Evolutionary conservation across 2,113 vertebrate genomes (phyloP), one percentile per base, ranked within the genome.

Genomic region (Okapia johnstoni): DNA sequence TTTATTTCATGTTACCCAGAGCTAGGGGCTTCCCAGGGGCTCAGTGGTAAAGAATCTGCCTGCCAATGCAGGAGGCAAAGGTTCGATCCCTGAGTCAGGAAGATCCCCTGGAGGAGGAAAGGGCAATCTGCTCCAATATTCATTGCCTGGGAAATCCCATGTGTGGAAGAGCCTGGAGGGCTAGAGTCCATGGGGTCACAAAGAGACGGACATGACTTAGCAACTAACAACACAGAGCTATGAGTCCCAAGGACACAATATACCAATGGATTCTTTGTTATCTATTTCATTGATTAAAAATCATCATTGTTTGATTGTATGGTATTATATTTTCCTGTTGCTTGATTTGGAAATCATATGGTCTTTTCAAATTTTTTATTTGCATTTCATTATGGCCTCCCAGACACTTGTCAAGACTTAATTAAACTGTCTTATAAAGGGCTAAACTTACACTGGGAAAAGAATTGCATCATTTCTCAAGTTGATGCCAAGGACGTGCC

Each of bases 341-440:
- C 94, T 94, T 83, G n/a, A 89, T 94, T 85, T 95, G 94, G 81
- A 96, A 96, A 94, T 77, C 84, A 55, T 25, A 21, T 26, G 46
- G 70, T 73, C 83, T 93, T 94, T 73, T 93, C 70, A 86, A 76
- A 54, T 93, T 55, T 66, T 79, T 76, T 52, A 79, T 94, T 90
- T 96, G 87, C 87, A 93, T 97, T 93, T 94, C 79, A 63, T 94
- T 90, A 61, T 19, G 80, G 63, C 55, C 36, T 92, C 92, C 63
- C 55, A 77, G 85, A 90, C 43, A 26, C 77, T 77, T 85, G 85
- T 83, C 95, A 83, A 3, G 7, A 95, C 61, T 52, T 85, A 55
- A 85, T 66, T 89, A 86, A 63, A 63, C 88, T 58, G 3, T 84
- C 50, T 70, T 84, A n/a, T 43, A 80, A 93, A 84, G 79, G 57